A percentile compares a stretch with the other conserved stretches of the same genome.
These are phyloP conservation scores for Chaetorhynchus papuensis DNA, from an alignment of 2,113 vertebrate genomes.

Conservation along the genomic window DNA sequence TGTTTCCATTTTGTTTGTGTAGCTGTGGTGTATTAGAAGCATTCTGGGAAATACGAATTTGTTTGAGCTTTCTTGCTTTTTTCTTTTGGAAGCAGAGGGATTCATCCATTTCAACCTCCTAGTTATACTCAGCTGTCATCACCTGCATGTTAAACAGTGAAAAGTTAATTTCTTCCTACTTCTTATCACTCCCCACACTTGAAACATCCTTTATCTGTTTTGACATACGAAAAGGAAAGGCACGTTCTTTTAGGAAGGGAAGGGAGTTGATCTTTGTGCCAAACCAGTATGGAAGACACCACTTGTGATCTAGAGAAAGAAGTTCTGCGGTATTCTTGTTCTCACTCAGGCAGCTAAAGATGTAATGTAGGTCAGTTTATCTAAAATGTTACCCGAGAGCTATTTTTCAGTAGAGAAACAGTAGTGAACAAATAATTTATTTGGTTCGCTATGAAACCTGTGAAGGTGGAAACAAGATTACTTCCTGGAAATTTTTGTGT, in stretches of 20 bases:
- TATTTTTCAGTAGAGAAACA: not conserved
- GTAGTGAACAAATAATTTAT: not conserved
- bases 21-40: not conserved
- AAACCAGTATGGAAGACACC: not conserved
- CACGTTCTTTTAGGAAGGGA: not conserved
- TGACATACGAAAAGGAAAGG: not conserved
- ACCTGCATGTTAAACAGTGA: not conserved
- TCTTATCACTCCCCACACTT: not conserved
- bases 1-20: not conserved
- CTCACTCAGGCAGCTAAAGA: not conserved
- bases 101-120: not conserved
- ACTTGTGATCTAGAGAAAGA: not conserved
- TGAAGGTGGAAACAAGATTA: not conserved
- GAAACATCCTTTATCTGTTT: not conserved
- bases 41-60: not conserved
- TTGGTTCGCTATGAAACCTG: not conserved
- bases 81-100: not conserved
- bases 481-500: not conserved
- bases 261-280: not conserved
- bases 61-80: not conserved
- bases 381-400: not conserved
- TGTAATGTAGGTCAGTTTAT: not conserved
- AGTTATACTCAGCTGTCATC: not conserved
- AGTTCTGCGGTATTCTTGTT: not conserved
- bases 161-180: not conserved